A percentile compares a stretch with the other conserved stretches of the same genome.
Evolutionary conservation across 2,888 invertebrate genomes (phyloP).

Genomic region (Cordylochernes scorpioides): DNA sequence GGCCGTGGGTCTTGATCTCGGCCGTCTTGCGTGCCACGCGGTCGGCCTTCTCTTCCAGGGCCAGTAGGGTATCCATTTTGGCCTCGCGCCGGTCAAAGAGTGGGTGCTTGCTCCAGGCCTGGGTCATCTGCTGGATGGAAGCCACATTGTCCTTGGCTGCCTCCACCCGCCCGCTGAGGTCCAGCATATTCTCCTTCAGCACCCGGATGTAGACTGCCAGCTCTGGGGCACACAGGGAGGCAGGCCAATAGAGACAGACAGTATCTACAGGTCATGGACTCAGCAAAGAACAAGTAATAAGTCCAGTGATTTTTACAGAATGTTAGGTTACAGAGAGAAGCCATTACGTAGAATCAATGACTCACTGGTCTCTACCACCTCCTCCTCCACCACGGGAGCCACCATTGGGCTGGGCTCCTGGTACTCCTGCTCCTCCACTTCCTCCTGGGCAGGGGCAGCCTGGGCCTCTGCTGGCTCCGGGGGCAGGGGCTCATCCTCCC

Average conservation of each 20-base stretch:
- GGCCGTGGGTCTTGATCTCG: constrained; percentile 43
- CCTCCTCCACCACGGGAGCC: too few relatives aligned
- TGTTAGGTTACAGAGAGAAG: background rate
- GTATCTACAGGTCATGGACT: constrained; percentile 1
- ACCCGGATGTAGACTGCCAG: constrained; percentile 54
- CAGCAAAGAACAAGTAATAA: background rate
- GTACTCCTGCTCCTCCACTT: too few relatives aligned
- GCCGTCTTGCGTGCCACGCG: constrained; percentile 45
- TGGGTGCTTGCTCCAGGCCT: constrained; percentile 51
- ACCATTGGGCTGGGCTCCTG: too few relatives aligned
- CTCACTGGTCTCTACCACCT: too few relatives aligned
- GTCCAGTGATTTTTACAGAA: background rate
- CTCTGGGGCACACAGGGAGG: constrained; percentile 26
- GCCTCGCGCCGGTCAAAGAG: constrained; percentile 68
- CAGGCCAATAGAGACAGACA: background rate
- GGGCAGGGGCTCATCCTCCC: too few relatives aligned
- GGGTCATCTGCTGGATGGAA: constrained; percentile 47
- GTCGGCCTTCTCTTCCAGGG: constrained; percentile 51
- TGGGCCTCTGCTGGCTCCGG: too few relatives aligned
- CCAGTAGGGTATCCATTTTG: constrained; percentile 51
- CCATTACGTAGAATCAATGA: too few relatives aligned
- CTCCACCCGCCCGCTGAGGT: constrained; percentile 46
- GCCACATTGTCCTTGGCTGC: constrained; percentile 59
- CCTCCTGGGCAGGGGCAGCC: too few relatives aligned
- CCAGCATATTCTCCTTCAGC: constrained; percentile 45